Percentiles rank a stretch among this genome's conserved stretches.
Evolutionary conservation across 2,797 vertebrate genomes (phyloP).

Genomic region (Numenius phaeopus): DNA sequence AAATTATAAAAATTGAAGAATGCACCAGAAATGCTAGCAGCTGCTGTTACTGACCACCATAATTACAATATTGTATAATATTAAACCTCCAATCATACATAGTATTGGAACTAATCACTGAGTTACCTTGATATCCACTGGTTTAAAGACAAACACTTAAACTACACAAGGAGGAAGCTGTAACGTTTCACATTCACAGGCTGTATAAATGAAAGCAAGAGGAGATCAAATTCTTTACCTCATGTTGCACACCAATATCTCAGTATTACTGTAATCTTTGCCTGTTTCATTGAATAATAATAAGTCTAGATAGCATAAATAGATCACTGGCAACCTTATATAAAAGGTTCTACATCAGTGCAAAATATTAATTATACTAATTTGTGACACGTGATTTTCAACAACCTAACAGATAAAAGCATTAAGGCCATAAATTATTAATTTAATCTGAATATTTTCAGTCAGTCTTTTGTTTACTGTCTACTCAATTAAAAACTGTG

Average conservation of each 20-base stretch:
- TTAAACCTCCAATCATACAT: background rate
- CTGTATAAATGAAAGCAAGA: background rate
- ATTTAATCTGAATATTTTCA: slow-evolving; percentile 29
- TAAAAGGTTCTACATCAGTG: background rate
- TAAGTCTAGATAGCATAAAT: background rate
- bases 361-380: slow-evolving; percentile 16
- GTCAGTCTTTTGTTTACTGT: slow-evolving; percentile 1
- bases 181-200: background rate
- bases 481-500: slow-evolving; percentile 12
- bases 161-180: background rate
- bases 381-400: slow-evolving; percentile 16
- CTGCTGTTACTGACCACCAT: background rate
- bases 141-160: background rate
- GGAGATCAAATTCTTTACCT: background rate
- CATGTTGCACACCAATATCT: background rate
- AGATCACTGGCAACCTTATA: background rate
- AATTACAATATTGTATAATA: background rate
- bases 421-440: background rate
- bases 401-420: background rate
- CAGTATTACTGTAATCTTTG: background rate
- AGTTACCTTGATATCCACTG: background rate
- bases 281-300: background rate
- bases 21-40: background rate
- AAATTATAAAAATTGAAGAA: background rate
- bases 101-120: background rate